phyloP scores from a whole-genome alignment of 2,888 invertebrate genomes.

The Blera fallax region DNA sequence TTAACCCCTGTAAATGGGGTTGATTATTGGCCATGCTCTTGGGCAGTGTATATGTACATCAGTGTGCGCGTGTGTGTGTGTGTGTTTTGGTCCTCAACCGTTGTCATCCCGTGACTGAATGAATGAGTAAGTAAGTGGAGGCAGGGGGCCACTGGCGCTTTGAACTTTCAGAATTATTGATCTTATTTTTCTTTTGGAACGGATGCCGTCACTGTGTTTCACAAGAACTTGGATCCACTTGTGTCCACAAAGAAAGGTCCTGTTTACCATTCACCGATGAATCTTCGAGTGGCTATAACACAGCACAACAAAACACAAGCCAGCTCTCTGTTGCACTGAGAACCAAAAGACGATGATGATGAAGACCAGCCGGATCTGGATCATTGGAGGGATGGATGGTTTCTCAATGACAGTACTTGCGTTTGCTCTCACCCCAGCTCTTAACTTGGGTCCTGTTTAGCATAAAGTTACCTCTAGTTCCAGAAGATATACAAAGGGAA shows the following conservation, averaged over 20 bases:
- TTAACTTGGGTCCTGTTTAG: conserved; percentile 51
- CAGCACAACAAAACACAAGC: conserved; percentile 21
- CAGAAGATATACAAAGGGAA: conserved; percentile 1
- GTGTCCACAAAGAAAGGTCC: conserved; percentile 67
- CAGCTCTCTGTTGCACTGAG: background rate
- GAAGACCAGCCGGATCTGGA: conserved; percentile 12
- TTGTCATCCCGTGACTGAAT: conserved; percentile 14
- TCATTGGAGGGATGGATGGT: conserved; percentile 31
- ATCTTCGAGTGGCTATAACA: conserved; percentile 41
- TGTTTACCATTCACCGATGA: conserved; percentile 60
- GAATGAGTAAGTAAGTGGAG: background rate
- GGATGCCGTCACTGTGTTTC: conserved; percentile 19
- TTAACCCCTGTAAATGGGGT: conserved; percentile 62
- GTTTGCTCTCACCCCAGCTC: conserved; percentile 23
- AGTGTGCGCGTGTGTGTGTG: background rate
- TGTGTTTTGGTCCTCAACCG: conserved; percentile 16
- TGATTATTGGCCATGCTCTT: conserved; percentile 46
- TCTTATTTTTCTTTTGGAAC: conserved; percentile 52
- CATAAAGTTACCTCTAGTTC: conserved; percentile 67
- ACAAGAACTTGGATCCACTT: conserved; percentile 60
- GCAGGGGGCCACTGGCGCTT: too few species aligned
- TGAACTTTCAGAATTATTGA: conserved; percentile 64
- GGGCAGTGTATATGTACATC: background rate
- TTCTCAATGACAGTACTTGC: conserved; percentile 68
- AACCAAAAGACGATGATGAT: conserved; percentile 8